These are phyloP conservation scores for Gobius niger DNA, from an alignment of 2,113 vertebrate genomes.

Conservation along the genomic window DNA sequence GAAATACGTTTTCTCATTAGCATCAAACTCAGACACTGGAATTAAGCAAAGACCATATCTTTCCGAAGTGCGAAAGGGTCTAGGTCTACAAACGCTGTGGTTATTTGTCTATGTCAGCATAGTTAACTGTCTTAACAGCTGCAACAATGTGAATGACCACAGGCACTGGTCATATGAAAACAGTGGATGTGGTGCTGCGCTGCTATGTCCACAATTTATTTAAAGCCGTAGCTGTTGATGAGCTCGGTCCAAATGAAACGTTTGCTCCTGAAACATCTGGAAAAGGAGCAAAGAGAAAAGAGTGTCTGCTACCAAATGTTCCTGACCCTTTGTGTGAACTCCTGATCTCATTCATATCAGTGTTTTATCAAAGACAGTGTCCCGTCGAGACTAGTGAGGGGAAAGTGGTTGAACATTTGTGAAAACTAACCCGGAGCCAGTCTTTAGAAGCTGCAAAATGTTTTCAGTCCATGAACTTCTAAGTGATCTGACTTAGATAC, in stretches of 20 bases:
- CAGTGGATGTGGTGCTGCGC: slow-evolving; percentile 2
- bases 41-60: slow-evolving; percentile 30
- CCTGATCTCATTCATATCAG: background rate
- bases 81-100: slow-evolving; percentile 1
- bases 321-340: background rate
- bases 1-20: slow-evolving; percentile 6
- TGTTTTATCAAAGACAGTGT: too few relatives aligned
- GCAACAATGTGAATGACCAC: background rate
- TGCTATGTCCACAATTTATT: slow-evolving; percentile 19
- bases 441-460: too few relatives aligned
- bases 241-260: slow-evolving; percentile 31
- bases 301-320: background rate
- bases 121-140: background rate
- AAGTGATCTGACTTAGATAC: too few relatives aligned
- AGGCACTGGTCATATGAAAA: slow-evolving; percentile 20
- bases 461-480: too few relatives aligned
- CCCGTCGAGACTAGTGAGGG: too few relatives aligned
- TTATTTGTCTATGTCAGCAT: background rate
- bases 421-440: too few relatives aligned
- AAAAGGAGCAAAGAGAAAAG: slow-evolving; percentile 10
- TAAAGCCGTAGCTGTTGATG: slow-evolving; percentile 37
- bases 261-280: slow-evolving; percentile 60
- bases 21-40: slow-evolving; percentile 4
- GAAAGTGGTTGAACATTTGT: too few relatives aligned
- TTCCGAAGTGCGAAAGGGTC: background rate